Conservation (phyloP, 2,888 invertebrate genomes). For the Iselma pallidipennis region DNA sequence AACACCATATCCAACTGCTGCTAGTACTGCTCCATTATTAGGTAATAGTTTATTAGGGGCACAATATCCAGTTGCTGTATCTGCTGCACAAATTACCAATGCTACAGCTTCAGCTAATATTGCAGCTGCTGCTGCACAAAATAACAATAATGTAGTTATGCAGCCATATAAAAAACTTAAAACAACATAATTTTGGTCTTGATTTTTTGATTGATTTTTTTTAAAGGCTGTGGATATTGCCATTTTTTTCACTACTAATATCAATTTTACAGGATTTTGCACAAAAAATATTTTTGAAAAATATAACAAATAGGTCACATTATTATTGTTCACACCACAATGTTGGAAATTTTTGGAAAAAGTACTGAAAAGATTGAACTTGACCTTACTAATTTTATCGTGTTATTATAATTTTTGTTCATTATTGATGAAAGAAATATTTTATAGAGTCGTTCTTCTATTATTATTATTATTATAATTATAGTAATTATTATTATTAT, state of each 20-base stretch:
- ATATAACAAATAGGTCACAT: slow-evolving; percentile 39
- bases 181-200: slow-evolving; percentile 66
- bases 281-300: neutral
- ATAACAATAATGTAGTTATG: slow-evolving; percentile 63
- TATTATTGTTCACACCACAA: too few species aligned
- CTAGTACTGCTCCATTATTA: slow-evolving; percentile 54
- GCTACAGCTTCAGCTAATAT: slow-evolving; percentile 53
- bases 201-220: slow-evolving; percentile 32
- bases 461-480: too few species aligned
- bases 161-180: slow-evolving; percentile 92
- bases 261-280: too few species aligned
- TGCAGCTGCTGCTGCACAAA: slow-evolving; percentile 57
- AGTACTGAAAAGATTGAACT: too few species aligned
- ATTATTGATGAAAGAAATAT: neutral
- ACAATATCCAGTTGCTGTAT: slow-evolving; percentile 57
- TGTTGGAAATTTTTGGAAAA: too few species aligned
- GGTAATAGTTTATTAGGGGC: slow-evolving; percentile 43
- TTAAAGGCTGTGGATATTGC: slow-evolving; percentile 21
- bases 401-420: neutral
- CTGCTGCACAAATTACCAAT: slow-evolving; percentile 48
- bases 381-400: too few species aligned
- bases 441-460: neutral
- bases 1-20: slow-evolving; percentile 53
- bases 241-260: too few species aligned
- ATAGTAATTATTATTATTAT: too few species aligned